These are phyloP conservation scores for human (Homo sapiens) DNA, from an alignment of 2,113 vertebrate species.

Conservation along the genomic window GRCh38 chr17:37684001-37684500, in stretches of 20 bases:
- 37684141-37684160: background rate
- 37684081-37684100: background rate
- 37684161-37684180: background rate
- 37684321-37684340: background rate
- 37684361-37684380: background rate
- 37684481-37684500: slow-evolving; percentile 7
- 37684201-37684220: background rate
- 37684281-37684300: background rate
- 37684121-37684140: background rate
- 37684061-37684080: background rate
- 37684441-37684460: background rate
- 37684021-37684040: background rate
- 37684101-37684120: background rate
- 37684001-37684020: background rate
- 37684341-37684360: background rate
- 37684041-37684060: background rate
- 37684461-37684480: background rate
- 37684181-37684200: background rate
- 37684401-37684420: background rate
- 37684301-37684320: slow-evolving; percentile 3
- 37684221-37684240: background rate
- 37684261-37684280: background rate
- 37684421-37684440: background rate
- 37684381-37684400: background rate
- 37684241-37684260: background rate